Evolutionary conservation across 2,113 vertebrate genomes (phyloP), one percentile per base, ranked within the genome.

Genomic region (Rhinogobius similis): DNA sequence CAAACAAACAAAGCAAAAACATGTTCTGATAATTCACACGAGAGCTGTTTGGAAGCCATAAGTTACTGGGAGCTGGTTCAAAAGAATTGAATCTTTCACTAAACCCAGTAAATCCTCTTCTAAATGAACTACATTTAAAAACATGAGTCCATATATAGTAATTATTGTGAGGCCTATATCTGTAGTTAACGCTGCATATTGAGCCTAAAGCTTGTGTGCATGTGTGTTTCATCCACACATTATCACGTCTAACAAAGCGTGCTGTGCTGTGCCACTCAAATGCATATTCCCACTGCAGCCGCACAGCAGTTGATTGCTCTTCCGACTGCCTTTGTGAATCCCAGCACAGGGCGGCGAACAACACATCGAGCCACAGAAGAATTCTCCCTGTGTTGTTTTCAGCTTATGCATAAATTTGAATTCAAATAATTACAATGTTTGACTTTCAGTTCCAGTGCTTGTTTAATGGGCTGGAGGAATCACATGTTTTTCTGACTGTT

Each of bases 211-310:
- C 55, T 18, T 24, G 18, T 41, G 38, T 48, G 64, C 72, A 63
- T 59, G 46, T 44, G 43, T 62, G 52, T 70, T 65, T 65, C 69
- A 32, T 39, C 53, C 24, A 46, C 48, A 50, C 29, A 14, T 50
- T 29, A 65, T 53, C 27, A 6, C 44, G 39, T 39, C 36, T 72
- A 65, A n/a, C 38, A 29, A 58, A 52, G 56, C 67, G 70, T 39
- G 27, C 70, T 59, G 66, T 63, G 55, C 70, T 55, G 20, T 62
- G 56, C 68, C 64, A 66, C 21, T 3, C 55, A 73, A 61, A 82
- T 87, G 72, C 82, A 68, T 82, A 85, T 85, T 86, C 79, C 78
- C 81, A 64, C 36, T 67, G 73, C 62, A 62, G 65, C 58, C 14
- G 56, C 62, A 50, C 73, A 67, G 72, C 73, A 36, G 71, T 24